Evolutionary conservation across 1,140 invertebrate genomes (phyloP).

Genomic region (Bombus picipes): DNA sequence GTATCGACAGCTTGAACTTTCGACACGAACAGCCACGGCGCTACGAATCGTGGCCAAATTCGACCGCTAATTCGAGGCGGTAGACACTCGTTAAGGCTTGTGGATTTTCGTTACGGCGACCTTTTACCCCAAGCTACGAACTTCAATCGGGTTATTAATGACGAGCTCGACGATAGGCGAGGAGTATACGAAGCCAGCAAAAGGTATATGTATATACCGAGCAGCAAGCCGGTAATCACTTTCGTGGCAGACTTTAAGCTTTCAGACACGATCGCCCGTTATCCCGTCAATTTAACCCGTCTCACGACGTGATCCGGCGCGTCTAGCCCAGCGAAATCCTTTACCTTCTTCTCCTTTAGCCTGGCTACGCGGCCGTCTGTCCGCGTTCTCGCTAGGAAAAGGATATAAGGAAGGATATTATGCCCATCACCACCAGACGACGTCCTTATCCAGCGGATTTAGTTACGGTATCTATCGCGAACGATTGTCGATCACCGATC

Average conservation of each 20-base stretch:
- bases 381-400: background rate
- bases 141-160: conserved; percentile 68
- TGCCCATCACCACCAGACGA: conserved; percentile 32
- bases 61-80: conserved; percentile 47
- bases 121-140: conserved; percentile 56
- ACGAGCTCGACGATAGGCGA: conserved; percentile 1
- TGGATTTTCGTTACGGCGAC: conserved; percentile 62
- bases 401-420: conserved; percentile 30
- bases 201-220: conserved; percentile 22
- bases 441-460: conserved; percentile 46
- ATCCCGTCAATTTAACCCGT: conserved; percentile 66
- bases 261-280: conserved; percentile 65
- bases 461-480: background rate
- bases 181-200: background rate
- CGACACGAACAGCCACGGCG: too few species aligned
- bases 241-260: conserved; percentile 67
- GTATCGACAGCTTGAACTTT: background rate
- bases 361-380: background rate
- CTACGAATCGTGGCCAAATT: conserved; percentile 23
- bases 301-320: conserved; percentile 57
- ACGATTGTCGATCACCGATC: conserved; percentile 21
- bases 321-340: conserved; percentile 37
- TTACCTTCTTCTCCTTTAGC: conserved; percentile 6
- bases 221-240: conserved; percentile 62
- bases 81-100: conserved; percentile 59